Evolutionary conservation across 2,888 invertebrate species (phyloP), one percentile per base, ranked within the genome.

Genomic region (Drosophila kanekoi): DNA sequence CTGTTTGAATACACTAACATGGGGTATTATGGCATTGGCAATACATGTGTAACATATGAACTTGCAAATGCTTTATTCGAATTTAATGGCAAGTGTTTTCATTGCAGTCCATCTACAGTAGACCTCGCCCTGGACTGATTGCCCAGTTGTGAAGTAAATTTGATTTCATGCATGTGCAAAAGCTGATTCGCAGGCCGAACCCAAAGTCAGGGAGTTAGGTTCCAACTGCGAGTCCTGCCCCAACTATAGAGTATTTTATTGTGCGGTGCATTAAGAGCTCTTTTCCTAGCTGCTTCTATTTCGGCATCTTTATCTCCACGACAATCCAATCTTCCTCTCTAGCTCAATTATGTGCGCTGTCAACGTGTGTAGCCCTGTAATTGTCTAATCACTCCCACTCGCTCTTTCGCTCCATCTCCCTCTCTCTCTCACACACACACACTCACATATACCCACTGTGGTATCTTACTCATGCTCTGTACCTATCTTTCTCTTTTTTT

Each of bases 381-480:
- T 83, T 84, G 79, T 83, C 79, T 71, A 78, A 86, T 77, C 79
- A 75, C 63, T 59, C 44, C 47, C 41, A 11, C 41, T 37, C 20
- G 48, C 28, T 40, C 56, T 44, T 16, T 35, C 43, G 16, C 23
- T 45, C 44, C 35, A 35, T 38, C 11, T 23, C 16, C 6, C 13
- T 16, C 35, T 28, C 23, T 58, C 33, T 45, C 60, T 53, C 16
- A 38, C 20, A 10, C 45, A 32, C 41, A 8, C 18, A 18, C 33
- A 11, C 18, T 16, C 14, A 14, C 38, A 8, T n/a, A 18, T 20
- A 8, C 32, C 28, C 6, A 14, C 11, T 53, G 18, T 41, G 28
- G n/a, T n/a, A 8, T 28, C 28, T 23, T n/a, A 28, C 32, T 47
- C 16, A 32, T 16, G 32, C 32, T 60, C 6, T 44, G 8, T 43